Evolutionary conservation across 2,797 vertebrate genomes (phyloP), one percentile per base, ranked within the genome.

Genomic region (Limnodromus scolopaceus): DNA sequence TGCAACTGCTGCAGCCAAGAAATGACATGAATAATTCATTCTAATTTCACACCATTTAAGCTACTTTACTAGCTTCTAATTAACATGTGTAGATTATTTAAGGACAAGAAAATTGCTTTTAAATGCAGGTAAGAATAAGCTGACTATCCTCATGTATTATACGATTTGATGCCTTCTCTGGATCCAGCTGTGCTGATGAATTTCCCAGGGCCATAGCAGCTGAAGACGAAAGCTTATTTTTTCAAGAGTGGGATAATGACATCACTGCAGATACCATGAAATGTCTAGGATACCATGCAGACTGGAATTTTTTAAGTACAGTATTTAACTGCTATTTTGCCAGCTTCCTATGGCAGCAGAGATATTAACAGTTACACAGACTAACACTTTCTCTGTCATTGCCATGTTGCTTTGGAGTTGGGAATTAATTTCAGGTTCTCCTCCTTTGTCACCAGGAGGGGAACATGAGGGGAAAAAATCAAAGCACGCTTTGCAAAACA

Each of bases 21-120:
- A 97, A 65, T 87, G 49, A 77, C 83, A 96, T 95, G 95, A 98
- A 97, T 97, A 96, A 97, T 96, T 97, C 93, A 94, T 93, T 92
- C 85, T 97, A 92, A 98, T 97, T 97, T 96, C 97, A 95, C 94
- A 96, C 64, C 66, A 86, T 97, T 98, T 98, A 93, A 91, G 93
- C 92, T 97, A 85, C 94, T 95, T 97, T 96, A 91, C 94, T 94
- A 93, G 87, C 92, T 96, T 92, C 93, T 97, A 97, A 98, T 97
- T 97, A 98, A 96, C 96, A 95, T 83, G 83, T 39, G 55, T 95
- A 92, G 80, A 95, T 97, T 97, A 97, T 97, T 98, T 98, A 98
- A 96, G 87, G 96, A 95, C 39, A 45, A 93, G 97, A 97, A 97
- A 97, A 97, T 94, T 95, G 93, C 95, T 96, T 97, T 97, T 97